These are phyloP conservation scores for Mionectes macconnelli DNA, from an alignment of 2,113 vertebrate genomes.

Conservation along the genomic window DNA sequence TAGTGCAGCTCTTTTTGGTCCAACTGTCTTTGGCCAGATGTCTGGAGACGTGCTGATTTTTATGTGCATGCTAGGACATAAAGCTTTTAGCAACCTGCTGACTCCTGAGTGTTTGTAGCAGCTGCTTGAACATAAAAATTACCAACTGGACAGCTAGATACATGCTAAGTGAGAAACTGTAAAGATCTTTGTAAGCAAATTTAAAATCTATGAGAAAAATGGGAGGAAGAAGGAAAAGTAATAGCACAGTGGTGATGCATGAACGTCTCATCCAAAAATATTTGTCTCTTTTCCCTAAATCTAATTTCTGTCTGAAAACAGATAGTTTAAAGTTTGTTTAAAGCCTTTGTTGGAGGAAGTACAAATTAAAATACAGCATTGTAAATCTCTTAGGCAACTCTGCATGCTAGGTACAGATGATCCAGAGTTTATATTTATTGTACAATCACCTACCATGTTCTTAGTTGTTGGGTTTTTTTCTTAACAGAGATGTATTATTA, in stretches of 20 bases:
- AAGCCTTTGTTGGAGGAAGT: background rate
- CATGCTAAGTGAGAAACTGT: background rate
- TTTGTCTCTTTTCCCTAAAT: background rate
- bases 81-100: background rate
- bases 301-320: background rate
- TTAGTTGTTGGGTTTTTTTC: background rate
- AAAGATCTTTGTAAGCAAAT: background rate
- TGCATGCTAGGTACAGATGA: background rate
- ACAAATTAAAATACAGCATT: background rate
- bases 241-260: background rate
- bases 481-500: slow-evolving; percentile 96
- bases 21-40: background rate
- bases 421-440: background rate
- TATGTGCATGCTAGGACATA: background rate
- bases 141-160: background rate
- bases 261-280: background rate
- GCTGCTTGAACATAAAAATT: background rate
- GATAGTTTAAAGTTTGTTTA: background rate
- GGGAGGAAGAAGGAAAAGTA: background rate
- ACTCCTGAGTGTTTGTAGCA: background rate
- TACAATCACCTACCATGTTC: background rate
- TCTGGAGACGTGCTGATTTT: background rate
- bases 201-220: background rate
- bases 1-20: background rate
- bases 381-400: background rate